Conservation (phyloP, 2,113 vertebrate species). For the Scomber japonicus region DNA sequence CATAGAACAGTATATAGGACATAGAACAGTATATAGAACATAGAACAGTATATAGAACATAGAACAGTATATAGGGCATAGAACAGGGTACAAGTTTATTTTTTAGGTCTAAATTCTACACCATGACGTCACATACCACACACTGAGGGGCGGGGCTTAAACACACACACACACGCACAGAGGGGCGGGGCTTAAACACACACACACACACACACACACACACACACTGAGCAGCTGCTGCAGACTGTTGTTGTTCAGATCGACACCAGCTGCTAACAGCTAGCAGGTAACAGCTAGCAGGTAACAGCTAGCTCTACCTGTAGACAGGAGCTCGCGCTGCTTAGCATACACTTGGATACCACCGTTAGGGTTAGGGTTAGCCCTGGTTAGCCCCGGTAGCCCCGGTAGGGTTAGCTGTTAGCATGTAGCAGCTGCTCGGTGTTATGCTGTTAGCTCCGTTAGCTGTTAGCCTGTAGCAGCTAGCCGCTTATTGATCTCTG, state of each 20-base stretch:
- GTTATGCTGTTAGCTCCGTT: neutral
- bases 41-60: too few species aligned
- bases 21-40: too few species aligned
- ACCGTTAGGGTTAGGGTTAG: neutral
- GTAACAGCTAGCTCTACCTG: neutral
- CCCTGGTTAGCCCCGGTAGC: neutral
- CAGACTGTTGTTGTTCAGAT: conserved; percentile 39
- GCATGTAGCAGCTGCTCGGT: conserved; percentile 35
- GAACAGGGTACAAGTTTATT: too few species aligned
- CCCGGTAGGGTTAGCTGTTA: conserved; percentile 9
- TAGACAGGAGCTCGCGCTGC: neutral
- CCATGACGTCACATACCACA: too few species aligned
- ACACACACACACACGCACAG: too few species aligned
- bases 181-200: neutral
- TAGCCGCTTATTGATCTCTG: neutral
- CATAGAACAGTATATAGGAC: too few species aligned
- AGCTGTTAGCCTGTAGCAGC: conserved; percentile 6
- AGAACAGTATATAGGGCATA: too few species aligned
- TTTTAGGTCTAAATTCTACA: too few species aligned
- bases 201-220: neutral
- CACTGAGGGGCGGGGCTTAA: too few species aligned
- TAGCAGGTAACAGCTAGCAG: neutral
- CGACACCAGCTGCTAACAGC: neutral
- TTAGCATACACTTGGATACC: neutral
- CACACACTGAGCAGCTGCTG: neutral